These are phyloP conservation scores for Danio jaintianensis DNA, from an alignment of 2,797 vertebrate species.

Conservation along the genomic window DNA sequence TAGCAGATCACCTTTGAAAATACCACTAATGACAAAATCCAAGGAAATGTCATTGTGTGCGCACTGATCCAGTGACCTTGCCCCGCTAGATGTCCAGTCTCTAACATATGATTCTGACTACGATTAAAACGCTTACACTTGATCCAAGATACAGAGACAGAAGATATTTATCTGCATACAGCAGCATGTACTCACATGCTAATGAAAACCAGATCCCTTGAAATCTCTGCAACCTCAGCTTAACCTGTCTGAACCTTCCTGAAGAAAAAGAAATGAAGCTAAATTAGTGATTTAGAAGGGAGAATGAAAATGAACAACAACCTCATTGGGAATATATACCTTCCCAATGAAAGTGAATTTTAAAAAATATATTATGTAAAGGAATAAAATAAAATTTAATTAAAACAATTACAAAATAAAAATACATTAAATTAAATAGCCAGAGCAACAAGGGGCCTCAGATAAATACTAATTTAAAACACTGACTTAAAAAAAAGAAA, in stretches of 20 bases:
- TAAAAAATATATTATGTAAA: too few species aligned
- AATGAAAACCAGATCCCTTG: slow-evolving; percentile 45
- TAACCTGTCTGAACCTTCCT: slow-evolving; percentile 39
- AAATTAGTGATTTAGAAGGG: slow-evolving; percentile 33
- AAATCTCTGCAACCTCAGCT: slow-evolving; percentile 51
- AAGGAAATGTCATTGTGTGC: slow-evolving; percentile 19
- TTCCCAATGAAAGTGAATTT: neutral
- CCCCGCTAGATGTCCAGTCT: slow-evolving; percentile 37
- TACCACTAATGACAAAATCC: slow-evolving; percentile 7
- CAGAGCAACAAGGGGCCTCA: too few species aligned
- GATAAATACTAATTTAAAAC: too few species aligned
- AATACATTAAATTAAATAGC: too few species aligned
- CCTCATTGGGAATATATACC: neutral
- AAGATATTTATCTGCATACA: slow-evolving; percentile 30
- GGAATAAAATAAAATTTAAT: too few species aligned
- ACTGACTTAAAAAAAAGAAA: too few species aligned
- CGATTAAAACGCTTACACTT: slow-evolving; percentile 47
- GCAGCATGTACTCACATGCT: slow-evolving; percentile 11
- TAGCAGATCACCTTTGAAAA: neutral
- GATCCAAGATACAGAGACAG: slow-evolving; percentile 33
- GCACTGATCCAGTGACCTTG: slow-evolving; percentile 30
- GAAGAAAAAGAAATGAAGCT: slow-evolving; percentile 31
- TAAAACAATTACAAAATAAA: too few species aligned
- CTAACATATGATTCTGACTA: slow-evolving; percentile 45
- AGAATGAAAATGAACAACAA: neutral